Percentiles rank a stretch among this genome's conserved stretches.
phyloP scores from a whole-genome alignment of 2,797 vertebrate species.

The Macrochelys suwanniensis region DNA sequence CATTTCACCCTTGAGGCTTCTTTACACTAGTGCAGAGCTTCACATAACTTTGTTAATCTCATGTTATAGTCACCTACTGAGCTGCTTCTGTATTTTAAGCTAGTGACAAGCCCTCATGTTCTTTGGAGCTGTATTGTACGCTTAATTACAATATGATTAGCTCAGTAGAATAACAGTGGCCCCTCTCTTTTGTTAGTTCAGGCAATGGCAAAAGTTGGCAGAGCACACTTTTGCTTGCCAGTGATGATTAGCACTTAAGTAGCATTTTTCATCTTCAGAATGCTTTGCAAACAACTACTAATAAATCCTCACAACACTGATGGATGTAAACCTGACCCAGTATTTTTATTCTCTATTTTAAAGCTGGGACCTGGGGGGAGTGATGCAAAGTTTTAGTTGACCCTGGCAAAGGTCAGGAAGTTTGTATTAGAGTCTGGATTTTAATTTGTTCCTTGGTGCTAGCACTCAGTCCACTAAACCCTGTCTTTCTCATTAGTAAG shows the following conservation, averaged over 20 bases:
- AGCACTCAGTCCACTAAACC: neutral
- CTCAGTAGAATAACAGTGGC: neutral
- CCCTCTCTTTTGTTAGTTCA: neutral
- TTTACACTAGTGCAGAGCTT: neutral
- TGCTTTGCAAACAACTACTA: neutral
- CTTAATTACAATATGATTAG: neutral
- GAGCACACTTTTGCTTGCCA: neutral
- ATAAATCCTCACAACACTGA: neutral
- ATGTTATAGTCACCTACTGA: neutral
- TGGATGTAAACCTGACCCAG: neutral
- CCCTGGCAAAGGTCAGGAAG: neutral
- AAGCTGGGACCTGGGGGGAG: neutral
- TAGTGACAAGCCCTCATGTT: neutral
- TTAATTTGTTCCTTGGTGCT: neutral
- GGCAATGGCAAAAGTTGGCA: neutral
- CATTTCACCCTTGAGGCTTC: neutral
- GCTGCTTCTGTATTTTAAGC: neutral
- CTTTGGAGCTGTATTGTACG: neutral
- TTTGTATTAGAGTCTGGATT: neutral
- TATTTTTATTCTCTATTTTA: too few species aligned
- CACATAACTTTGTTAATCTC: neutral
- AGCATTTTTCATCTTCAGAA: neutral
- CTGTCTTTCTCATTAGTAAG: neutral
- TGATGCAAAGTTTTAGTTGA: fast-evolving
- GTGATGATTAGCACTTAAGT: neutral